phyloP scores from a whole-genome alignment of 35 echinoderm and acorn worm species.

The Amphiura filiformis region DNA sequence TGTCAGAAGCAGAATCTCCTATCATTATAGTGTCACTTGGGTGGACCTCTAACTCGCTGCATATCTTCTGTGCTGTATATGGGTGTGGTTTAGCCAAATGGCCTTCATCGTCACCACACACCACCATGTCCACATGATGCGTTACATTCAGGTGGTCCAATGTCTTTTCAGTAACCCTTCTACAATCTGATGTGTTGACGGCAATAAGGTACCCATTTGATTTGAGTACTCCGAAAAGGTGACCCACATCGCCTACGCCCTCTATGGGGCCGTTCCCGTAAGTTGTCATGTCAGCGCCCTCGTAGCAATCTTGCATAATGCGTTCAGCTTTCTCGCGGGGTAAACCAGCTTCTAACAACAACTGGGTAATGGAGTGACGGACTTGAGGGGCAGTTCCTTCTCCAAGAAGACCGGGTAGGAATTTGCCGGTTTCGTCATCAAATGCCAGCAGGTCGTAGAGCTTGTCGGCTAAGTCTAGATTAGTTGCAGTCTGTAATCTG shows the following conservation, averaged over 20 bases:
- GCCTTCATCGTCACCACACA: constrained; percentile 62
- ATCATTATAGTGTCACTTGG: constrained; percentile 48
- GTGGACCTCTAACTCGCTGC: constrained; percentile 35
- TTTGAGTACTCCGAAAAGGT: constrained; percentile 29
- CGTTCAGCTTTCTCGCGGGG: not conserved
- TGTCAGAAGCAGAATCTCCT: constrained; percentile 61
- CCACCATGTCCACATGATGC: constrained; percentile 49
- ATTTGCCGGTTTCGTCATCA: constrained; percentile 14
- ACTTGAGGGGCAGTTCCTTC: constrained; percentile 26
- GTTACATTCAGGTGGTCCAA: constrained; percentile 29
- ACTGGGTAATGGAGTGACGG: not conserved
- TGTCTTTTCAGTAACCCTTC: constrained; percentile 40
- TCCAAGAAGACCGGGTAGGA: constrained; percentile 37
- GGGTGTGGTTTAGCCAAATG: constrained; percentile 47
- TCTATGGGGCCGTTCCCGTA: not conserved
- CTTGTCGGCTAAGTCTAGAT: not conserved
- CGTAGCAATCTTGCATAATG: not conserved
- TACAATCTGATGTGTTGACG: constrained; percentile 56
- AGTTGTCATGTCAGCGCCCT: not conserved
- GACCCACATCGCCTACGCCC: constrained; percentile 20
- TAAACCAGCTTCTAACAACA: constrained; percentile 25
- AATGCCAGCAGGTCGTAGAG: not conserved
- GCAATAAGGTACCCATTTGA: constrained; percentile 51
- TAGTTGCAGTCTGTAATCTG: not conserved
- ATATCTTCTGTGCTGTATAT: constrained; percentile 45